Conservation (phyloP, 2,797 vertebrate genomes). For the Melanotaenia trifasciata region DNA sequence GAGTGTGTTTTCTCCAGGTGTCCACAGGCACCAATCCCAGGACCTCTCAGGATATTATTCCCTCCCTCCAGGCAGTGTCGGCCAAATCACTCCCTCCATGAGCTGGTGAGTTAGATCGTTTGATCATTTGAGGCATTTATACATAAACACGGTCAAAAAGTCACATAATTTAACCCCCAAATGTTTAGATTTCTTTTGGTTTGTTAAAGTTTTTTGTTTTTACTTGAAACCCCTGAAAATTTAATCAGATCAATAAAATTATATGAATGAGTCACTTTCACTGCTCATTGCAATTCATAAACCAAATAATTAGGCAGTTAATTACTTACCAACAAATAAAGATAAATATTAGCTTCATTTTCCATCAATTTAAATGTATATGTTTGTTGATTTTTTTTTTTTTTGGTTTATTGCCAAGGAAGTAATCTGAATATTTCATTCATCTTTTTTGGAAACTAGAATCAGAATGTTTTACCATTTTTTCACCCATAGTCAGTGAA, state of each 20-base stretch:
- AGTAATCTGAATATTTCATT: neutral
- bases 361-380: neutral
- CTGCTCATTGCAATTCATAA: no score
- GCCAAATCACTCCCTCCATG: conserved; percentile 95
- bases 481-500: neutral
- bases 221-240: no score
- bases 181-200: neutral
- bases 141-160: neutral
- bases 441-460: neutral
- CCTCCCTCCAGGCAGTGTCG: conserved; percentile 90
- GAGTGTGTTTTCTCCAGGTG: conserved; percentile 80
- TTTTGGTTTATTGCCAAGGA: neutral
- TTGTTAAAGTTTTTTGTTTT: no score
- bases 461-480: neutral
- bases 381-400: neutral
- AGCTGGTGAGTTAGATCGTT: conserved; percentile 90
- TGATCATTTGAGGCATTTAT: neutral
- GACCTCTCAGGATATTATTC: conserved; percentile 96
- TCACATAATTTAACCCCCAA: neutral
- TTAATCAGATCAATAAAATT: no score
- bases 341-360: neutral
- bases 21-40: conserved; percentile 93
- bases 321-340: neutral
- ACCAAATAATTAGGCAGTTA: neutral
- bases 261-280: no score